phyloP scores from a whole-genome alignment of 2,797 vertebrate genomes.

The Lycodopsis pacificus region DNA sequence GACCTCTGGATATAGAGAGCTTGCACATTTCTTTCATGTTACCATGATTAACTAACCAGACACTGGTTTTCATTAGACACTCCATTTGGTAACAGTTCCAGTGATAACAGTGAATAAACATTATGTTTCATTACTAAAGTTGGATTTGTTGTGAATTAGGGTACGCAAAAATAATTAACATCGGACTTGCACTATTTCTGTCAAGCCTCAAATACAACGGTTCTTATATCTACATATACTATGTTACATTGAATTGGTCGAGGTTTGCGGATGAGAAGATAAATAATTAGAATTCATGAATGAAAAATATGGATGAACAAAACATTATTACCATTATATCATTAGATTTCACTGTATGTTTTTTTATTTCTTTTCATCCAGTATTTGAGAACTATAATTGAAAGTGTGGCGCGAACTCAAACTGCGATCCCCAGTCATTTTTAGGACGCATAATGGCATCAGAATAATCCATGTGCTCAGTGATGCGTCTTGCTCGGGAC shows the following conservation, averaged over 20 bases:
- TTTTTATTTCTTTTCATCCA: background rate
- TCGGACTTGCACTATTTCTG: background rate
- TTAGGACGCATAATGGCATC: constrained; percentile 5
- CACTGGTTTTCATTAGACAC: background rate
- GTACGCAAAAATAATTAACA: background rate
- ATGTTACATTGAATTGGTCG: background rate
- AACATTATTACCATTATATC: background rate
- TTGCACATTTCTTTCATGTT: background rate
- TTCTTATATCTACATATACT: background rate
- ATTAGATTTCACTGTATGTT: background rate
- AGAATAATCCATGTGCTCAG: constrained; percentile 56
- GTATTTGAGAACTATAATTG: constrained; percentile 31
- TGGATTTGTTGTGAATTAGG: background rate
- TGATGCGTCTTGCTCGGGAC: constrained; percentile 41
- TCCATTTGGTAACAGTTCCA: background rate
- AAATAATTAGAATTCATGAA: background rate
- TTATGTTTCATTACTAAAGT: background rate
- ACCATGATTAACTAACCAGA: background rate
- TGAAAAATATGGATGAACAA: background rate
- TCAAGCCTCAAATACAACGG: background rate
- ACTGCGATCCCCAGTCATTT: constrained; percentile 16
- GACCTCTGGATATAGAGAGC: background rate
- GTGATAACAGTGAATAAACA: background rate
- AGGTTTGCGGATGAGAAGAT: background rate
- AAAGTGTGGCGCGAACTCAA: constrained; percentile 27